Base-by-base conservation (phyloP, 30 jellyfish, hydroid and myxozoan species). In the Aurelia coerulea region DNA sequence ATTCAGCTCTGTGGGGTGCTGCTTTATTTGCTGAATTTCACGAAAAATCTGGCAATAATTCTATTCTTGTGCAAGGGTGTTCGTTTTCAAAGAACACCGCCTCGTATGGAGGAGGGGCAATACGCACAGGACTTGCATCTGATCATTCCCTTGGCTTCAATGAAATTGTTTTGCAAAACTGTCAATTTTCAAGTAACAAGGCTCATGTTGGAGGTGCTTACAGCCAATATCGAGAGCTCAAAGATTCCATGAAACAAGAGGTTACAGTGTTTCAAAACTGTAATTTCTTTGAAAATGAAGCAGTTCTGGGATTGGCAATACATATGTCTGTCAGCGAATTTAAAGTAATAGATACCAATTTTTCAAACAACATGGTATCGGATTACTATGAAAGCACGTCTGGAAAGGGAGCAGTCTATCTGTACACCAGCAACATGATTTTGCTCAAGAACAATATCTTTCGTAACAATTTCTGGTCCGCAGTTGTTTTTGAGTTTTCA, bases 1-100 rank as follows among this genome's bases (percentile, higher is more conserved):
- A 83, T 75, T 62, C 71, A 16, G 97, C 97, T 17, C 51, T 81
- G 66, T 90, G 97, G 97, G 97, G 97, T 58, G 95, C 95, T 62
- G 97, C 88, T 12, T 0, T 82, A 31, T 90, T 62, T 76, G 88
- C 89, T 51, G 88, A 72, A 69, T 90, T 83, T 76, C 78, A 70
- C 14, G 84, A 63, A 53, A 37, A 17, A 19, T 62, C 86, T 54
- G 92, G 78, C 7, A 60, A 54, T 52, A 90, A 83, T 68, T 33
- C 68, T 1, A 18, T 90, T 10, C 23, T 14, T 10, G 39, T 42
- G 0, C 53, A 46, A 18, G 66, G 84, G 56, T 18, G 86, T 14
- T 11, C n/a, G 72, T 90, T 90, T 76, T n/a, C 31, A 18, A 42
- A 69, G 14, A 90, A 90, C 65, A 70, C 14, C 11, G 97, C 94